Base-by-base conservation (phyloP, 1,140 invertebrate genomes). In the Melitaea cinxia region DNA sequence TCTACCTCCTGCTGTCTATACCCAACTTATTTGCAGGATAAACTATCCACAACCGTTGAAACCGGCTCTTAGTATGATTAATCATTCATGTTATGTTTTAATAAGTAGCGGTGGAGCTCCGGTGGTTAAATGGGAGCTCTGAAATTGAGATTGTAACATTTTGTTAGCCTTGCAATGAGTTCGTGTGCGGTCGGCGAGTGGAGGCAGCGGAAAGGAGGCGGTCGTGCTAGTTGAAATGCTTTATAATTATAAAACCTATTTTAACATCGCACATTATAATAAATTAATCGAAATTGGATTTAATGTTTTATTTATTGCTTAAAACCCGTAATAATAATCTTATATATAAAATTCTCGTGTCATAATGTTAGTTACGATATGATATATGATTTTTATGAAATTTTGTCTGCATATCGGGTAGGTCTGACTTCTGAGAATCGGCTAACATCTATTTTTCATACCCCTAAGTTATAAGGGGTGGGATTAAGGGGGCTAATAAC, bases 211-310 rank as follows among this genome's bases (percentile, higher is more conserved):
- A 69, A 72, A 39, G 72, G 74, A 62, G 67, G 65, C 57, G 73
- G 57, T 76, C 77, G 78, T 83, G 69, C 80, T 80, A 73, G 81
- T 82, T 81, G 77, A 85, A 80, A 88, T 85, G 86, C 86, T 91
- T 88, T 86, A 86, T 86, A 82, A 81, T 89, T 72, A 78, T 83
- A 88, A n/a, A 88, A 88, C 80, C 83, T 90, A 88, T 90, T 88
- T 88, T 91, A 91, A 91, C 86, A 89, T 86, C 86, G 88, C 88
- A 91, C 88, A 91, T 86, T 85, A 87, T 88, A 89, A 91, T 91
- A 91, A 91, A 91, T 91, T 89, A 89, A 91, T 89, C 85, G 78
- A 86, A 91, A 88, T 82, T 85, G 76, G 70, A 58, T 53, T 23
- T 17, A 12, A 71, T 73, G 61, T 80, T 80, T 84, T 78, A 77